Base-by-base conservation (phyloP, 1,140 invertebrate species). In the Medauroidea extradentata region DNA sequence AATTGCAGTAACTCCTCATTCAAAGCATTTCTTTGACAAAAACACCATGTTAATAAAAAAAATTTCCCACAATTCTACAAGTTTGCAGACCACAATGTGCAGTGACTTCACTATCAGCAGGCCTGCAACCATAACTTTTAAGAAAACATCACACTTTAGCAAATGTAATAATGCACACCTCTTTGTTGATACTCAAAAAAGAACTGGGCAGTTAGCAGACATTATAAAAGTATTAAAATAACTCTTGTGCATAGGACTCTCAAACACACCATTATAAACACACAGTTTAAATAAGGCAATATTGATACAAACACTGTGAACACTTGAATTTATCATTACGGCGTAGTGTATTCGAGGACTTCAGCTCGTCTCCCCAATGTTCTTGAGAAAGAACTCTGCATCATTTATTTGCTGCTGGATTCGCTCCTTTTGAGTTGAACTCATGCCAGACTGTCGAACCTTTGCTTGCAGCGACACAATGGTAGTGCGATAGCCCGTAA, bases 401-500 rank as follows among this genome's bases (percentile, higher is more conserved):
- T 88, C 83, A 39, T 76, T 71, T 42, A 92, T 86, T 46, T 86
- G 83, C 64, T 85, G 81, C 62, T 85, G 79, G 3, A 93, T 75
- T 29, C 90, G 78, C 71, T 93, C 89, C 68, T 84, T 86, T 19
- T 87, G 86, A 8, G 86, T 85, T 18, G 71, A 67, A 21, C 70
- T 74, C 8, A 65, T 18, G 11, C 48, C 69, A 0, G 87, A 83
- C 53, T 82, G 77, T 49, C 80, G 78, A 8, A 89, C 71, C 65
- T 87, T 85, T 18, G 83, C 75, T 63, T 80, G 79, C 5, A 90
- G 81, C 24, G 84, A 84, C 29, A 76, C 75, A 46, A 91, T 84
- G 1, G 80, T 82, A 13, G 85, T 85, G 61, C 81, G 76, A 66
- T 88, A 87, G 5, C 90, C 91, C 57, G 88, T 83, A 9, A 94